Base-by-base conservation (phyloP, 2,113 vertebrate species). In the Larimichthys crocea region DNA sequence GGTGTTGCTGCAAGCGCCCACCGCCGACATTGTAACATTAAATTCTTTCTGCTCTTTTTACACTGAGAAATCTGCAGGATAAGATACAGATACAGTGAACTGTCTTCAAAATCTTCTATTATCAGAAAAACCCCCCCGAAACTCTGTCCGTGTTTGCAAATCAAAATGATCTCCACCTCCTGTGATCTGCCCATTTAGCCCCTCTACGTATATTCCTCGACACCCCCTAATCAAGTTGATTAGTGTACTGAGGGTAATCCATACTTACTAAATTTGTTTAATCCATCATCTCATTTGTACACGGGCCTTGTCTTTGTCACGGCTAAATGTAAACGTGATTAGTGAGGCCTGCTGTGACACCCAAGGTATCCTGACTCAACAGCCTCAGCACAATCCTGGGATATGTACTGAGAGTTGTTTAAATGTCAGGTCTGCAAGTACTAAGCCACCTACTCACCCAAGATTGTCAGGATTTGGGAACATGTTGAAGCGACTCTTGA, bases 221-320 rank as follows among this genome's bases (percentile, higher is more conserved):
- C 56, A 63, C 61, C 48, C 75, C 42, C 62, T 46, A 68, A 59
- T 87, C 61, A 67, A 20, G n/a, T 68, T 81, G 76, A 75, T 79
- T 29, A 79, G 52, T 57, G 60, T 19, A 61, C 44, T 84, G 86
- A 73, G 40, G 71, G 26, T 86, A 91, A 88, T 91, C 81, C 74
- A 86, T 87, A 76, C 63, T 80, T 68, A 56, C 46, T 85, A 52
- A 65, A 83, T 78, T 55, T 66, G 68, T 79, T 65, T 87, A 79
- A 86, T 89, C 82, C 80, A 78, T 88, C 73, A 59, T 87, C 64
- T 79, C 82, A 48, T 48, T 74, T 77, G 69, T 78, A 75, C 76
- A 71, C 17, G 55, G n/a, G 66, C 53, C 76, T 89, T 88, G 86
- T 85, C 85, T 88, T 78, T 83, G 86, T 82, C 89, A 80, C 55